Evolutionary conservation across 2,888 invertebrate species (phyloP), one percentile per base, ranked within the genome.

Genomic region (Mimumesa dahlbomi): DNA sequence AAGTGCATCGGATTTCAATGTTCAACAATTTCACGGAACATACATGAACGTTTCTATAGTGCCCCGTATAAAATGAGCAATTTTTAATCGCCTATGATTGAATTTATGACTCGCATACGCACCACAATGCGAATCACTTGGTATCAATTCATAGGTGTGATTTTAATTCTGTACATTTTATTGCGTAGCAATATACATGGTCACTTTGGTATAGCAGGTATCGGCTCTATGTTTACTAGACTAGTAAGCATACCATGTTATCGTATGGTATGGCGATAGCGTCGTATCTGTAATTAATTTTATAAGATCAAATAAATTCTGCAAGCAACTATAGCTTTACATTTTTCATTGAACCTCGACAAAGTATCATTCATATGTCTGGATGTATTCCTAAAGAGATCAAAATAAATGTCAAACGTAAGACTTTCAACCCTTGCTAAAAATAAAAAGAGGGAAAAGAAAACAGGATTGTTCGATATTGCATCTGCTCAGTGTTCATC

Each of bases 261-360:
- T 14, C 31, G 31, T 56, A 63, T 65, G 13, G 70, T 65, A 54
- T 66, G 73, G 70, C 71, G 68, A 62, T 56, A 68, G 65, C 78
- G 82, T 84, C 82, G 77, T 84, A 46, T 79, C 81, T 85, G 81
- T 83, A 81, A 77, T 82, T 84, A 74, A 84, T 88, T 88, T 88
- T 88, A 80, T 87, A 89, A 87, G 75, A 80, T 69, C 82, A 83
- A 86, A 87, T 87, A 87, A 86, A 88, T 77, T 80, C 75, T 84
- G 82, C 82, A 84, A 79, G 87, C 85, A 87, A 81, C 52, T 11
- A 13, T 19, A 36, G 59, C 2, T n/a, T 6, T 6, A 0, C 29
- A 7, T 52, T 6, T 31, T 49, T 34, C n/a, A 45, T 54, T 49
- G 14, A 62, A 34, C n/a, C 3, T n/a, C 9, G 3, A 9, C 1